Conservation (phyloP, 2,888 invertebrate species). For the Spatulosminthurus flaviceps region DNA sequence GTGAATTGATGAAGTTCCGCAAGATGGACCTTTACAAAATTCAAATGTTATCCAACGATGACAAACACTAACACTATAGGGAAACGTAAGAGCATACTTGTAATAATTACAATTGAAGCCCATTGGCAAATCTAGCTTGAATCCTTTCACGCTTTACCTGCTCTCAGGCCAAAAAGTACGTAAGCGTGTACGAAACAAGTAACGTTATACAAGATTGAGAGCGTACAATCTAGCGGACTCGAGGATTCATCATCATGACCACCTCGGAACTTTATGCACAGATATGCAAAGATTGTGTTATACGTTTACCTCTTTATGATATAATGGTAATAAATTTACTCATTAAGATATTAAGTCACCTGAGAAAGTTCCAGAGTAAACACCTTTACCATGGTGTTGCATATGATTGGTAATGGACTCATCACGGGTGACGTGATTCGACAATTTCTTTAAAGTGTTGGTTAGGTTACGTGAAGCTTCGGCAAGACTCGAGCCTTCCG, state of each 20-base stretch:
- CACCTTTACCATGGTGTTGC: constrained; percentile 93
- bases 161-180: neutral
- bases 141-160: constrained; percentile 25
- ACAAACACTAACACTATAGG: neutral
- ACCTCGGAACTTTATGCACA: neutral
- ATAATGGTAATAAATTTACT: neutral
- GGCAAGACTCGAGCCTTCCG: constrained; percentile 72
- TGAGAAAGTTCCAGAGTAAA: constrained; percentile 95
- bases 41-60: neutral
- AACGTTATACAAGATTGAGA: constrained; percentile 22
- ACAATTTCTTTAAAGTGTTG: constrained; percentile 87
- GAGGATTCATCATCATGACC: constrained; percentile 12
- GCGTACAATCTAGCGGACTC: constrained; percentile 24
- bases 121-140: constrained; percentile 21
- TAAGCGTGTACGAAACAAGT: constrained; percentile 4
- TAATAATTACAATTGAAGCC: constrained; percentile 21
- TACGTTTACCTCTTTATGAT: neutral
- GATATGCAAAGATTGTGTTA: too few relatives aligned
- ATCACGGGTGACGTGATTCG: constrained; percentile 85
- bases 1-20: neutral
- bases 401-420: constrained; percentile 90
- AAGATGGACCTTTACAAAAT: constrained; percentile 13
- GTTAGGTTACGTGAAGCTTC: constrained; percentile 92
- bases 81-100: constrained; percentile 13
- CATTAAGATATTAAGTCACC: constrained; percentile 62